Evolutionary conservation across 92 coral and sea anemone genomes (phyloP), one percentile per base, ranked within the genome.

Genomic region (Scolanthus callimorphus): DNA sequence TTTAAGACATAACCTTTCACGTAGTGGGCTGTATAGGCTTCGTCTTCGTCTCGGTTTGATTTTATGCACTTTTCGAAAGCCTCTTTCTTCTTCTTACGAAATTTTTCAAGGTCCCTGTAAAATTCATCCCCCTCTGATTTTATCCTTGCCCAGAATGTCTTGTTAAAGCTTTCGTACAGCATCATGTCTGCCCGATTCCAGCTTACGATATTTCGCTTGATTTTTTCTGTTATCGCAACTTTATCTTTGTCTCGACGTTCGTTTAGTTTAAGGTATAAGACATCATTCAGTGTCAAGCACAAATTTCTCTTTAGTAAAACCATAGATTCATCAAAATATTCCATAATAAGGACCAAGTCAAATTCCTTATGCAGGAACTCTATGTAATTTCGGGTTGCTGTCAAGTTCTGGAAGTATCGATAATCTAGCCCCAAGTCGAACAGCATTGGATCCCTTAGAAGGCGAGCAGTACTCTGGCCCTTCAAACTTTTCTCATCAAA

Each of bases 271-370:
- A 86, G 71, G 58, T 86, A 82, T 45, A 86, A 31, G 48, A 86
- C 55, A 57, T 86, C 85, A 3, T 62, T 43, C 1, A 72, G 54
- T 38, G 76, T 54, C 89, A 89, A 86, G 47, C 95, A 82, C 21
- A 86, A 53, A 34, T 70, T 58, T 13, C 89, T 67, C 45, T 82
- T 86, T 31, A 86, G 55, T n/a, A 86, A 71, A 3, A 86, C 69
- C 2, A 86, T 60, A 4, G 95, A 86, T 49, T 86, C 95, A 34
- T 86, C 95, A 55, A 81, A 86, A 53, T 86, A 64, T 39, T 86
- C 95, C 70, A 82, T 60, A 48, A 86, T 20, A 59, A 86, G 11
- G 1, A 86, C 85, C 53, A 86, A 51, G 48, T 82, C 85, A 31
- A 86, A 86, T 34, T 55, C 80, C 31, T 17, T 34, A n/a, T 81